Percentiles rank a stretch among this genome's conserved stretches.
Evolutionary conservation across 2,113 vertebrate species (phyloP).

Genomic region (Alethe diademata): DNA sequence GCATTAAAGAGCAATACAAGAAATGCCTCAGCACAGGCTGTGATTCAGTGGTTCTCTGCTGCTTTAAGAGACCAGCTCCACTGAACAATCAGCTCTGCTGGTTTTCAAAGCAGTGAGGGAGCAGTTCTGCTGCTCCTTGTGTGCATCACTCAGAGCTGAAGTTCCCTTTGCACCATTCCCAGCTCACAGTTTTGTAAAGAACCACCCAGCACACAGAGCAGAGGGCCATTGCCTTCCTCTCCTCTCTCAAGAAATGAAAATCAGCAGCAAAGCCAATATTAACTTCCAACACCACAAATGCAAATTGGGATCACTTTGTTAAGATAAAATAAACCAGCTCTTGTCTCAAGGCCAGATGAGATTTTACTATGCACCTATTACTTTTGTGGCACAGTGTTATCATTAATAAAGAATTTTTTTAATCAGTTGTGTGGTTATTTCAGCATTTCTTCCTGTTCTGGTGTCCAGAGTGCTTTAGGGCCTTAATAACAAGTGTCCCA

Average conservation of each 20-base stretch:
- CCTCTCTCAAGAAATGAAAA: background rate
- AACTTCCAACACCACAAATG: background rate
- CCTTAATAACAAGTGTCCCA: background rate
- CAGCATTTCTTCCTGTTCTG: background rate
- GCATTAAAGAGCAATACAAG: background rate
- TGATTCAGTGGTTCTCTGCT: background rate
- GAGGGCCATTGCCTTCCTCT: background rate
- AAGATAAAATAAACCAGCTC: background rate
- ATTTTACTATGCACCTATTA: background rate
- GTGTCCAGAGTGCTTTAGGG: background rate
- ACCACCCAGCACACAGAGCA: background rate
- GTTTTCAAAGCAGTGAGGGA: background rate
- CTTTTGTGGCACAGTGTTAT: background rate
- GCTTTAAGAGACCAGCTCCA: background rate
- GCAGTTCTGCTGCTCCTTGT: background rate
- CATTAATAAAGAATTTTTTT: background rate
- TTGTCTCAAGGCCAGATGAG: background rate
- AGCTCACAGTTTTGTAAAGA: background rate
- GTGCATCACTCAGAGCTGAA: background rate
- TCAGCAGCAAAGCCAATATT: background rate
- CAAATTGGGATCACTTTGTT: background rate
- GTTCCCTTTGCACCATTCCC: background rate
- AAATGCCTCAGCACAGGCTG: background rate
- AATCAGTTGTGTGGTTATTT: background rate
- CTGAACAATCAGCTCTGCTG: background rate